phyloP scores from a whole-genome alignment of 2,113 vertebrate species.

The Carlito syrichta region DNA sequence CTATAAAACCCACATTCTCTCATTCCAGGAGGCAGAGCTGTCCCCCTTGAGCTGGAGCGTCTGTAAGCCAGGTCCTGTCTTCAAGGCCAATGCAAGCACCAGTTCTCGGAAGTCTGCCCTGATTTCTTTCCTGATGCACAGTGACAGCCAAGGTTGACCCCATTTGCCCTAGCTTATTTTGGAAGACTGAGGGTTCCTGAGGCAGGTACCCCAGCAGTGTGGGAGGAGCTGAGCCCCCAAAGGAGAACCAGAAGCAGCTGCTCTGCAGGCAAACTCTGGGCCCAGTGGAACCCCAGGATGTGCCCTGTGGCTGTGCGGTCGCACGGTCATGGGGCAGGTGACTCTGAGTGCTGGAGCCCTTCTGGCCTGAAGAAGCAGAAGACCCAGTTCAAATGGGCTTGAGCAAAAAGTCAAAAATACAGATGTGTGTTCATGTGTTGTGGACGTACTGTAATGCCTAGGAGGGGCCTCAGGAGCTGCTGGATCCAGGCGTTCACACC shows the following conservation, averaged over 20 bases:
- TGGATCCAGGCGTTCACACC: not conserved
- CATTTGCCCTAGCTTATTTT: not conserved
- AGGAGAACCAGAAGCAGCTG: too few species aligned
- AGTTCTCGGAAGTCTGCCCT: not conserved
- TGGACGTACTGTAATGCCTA: not conserved
- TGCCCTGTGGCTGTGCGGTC: too few species aligned
- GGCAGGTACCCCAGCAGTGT: too few species aligned
- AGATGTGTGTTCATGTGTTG: rapidly evolving
- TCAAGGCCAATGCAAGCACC: rapidly evolving
- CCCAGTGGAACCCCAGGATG: too few species aligned
- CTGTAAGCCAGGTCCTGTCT: not conserved
- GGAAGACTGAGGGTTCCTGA: not conserved
- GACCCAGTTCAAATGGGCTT: not conserved
- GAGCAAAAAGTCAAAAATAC: not conserved
- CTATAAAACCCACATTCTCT: not conserved
- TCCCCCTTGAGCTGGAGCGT: not conserved
- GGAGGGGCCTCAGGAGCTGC: not conserved
- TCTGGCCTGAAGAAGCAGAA: not conserved
- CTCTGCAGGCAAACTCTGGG: too few species aligned
- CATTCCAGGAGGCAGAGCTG: not conserved
- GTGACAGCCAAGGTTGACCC: not conserved
- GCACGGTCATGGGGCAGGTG: too few species aligned
- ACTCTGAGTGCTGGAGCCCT: not conserved
- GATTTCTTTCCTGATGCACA: not conserved
- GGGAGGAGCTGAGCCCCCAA: too few species aligned